A percentile compares a stretch with the other conserved stretches of the same genome.
These are phyloP conservation scores for Capreolus pygargus DNA, from an alignment of 2,113 vertebrate genomes.

Conservation along the genomic window DNA sequence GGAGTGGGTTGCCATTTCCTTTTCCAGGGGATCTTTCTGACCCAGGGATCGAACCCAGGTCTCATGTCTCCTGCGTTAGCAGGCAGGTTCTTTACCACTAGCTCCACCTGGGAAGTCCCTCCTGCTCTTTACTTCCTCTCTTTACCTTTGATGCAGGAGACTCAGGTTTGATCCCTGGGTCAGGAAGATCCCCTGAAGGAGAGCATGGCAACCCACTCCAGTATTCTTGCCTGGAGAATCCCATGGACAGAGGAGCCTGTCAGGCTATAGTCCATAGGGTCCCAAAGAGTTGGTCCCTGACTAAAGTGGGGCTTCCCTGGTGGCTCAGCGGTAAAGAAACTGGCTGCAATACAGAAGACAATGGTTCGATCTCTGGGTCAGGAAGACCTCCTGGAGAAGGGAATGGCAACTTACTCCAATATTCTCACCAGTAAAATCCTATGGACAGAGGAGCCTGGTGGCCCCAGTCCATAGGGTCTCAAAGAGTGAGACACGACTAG, in stretches of 20 bases:
- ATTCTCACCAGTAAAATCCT: not conserved
- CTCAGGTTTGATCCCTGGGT: not conserved
- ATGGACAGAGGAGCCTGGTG: not conserved
- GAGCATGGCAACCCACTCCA: not conserved
- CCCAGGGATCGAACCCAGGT: not conserved
- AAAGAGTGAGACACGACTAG: not conserved
- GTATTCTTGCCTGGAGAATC: not conserved
- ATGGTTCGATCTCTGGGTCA: not conserved
- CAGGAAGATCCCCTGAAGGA: not conserved
- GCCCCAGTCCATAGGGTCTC: not conserved
- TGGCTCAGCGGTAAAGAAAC: not conserved
- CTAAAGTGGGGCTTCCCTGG: not conserved
- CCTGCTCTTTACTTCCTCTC: not conserved
- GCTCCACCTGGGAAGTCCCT: not conserved
- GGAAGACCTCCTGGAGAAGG: not conserved
- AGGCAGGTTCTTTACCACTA: not conserved
- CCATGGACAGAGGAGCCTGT: not conserved
- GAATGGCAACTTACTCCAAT: not conserved
- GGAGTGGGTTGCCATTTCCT: not conserved
- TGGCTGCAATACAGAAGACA: not conserved
- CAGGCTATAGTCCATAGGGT: not conserved
- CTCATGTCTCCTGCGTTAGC: not conserved
- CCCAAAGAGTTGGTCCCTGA: not conserved
- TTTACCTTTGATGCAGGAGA: not conserved
- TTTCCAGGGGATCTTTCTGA: not conserved